Percentiles rank a stretch among this genome's conserved stretches.
phyloP scores from a whole-genome alignment of 2,797 vertebrate species.

The Pangasius krempfi region DNA sequence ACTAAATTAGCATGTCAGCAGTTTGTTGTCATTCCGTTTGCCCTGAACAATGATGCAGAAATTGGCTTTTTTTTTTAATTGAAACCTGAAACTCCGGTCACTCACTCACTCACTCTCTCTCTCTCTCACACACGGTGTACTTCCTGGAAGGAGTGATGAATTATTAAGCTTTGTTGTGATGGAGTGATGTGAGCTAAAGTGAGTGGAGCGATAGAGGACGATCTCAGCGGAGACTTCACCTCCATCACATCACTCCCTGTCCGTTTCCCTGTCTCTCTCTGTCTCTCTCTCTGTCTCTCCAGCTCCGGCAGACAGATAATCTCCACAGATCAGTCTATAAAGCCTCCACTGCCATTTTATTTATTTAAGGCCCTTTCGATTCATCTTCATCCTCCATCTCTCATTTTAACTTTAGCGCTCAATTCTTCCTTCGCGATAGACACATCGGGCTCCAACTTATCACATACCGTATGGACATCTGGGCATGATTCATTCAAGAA shows the following conservation, averaged over 20 bases:
- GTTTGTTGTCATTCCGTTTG: background rate
- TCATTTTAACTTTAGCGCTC: background rate
- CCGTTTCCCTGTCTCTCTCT: background rate
- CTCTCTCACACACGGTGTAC: background rate
- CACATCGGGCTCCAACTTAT: background rate
- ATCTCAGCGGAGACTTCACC: constrained; percentile 35
- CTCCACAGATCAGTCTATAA: constrained; percentile 5
- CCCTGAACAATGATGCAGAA: background rate
- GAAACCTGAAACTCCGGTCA: constrained; percentile 5
- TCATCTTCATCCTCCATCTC: constrained; percentile 12
- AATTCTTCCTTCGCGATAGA: background rate
- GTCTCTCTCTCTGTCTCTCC: background rate
- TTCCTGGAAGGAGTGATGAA: constrained; percentile 37
- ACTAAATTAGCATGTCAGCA: background rate
- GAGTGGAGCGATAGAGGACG: constrained; percentile 27
- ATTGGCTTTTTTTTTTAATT: constrained; percentile 10
- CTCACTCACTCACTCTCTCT: background rate
- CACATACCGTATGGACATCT: background rate
- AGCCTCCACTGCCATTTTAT: constrained; percentile 5
- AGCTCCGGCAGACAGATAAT: background rate
- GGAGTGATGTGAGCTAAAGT: constrained; percentile 38
- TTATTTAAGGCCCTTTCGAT: constrained; percentile 20
- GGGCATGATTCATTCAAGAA: background rate
- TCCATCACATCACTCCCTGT: constrained; percentile 21
- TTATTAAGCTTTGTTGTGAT: constrained; percentile 40